Evolutionary conservation across 2,888 invertebrate species (phyloP), one percentile per base, ranked within the genome.

Genomic region (Tupiocoris notatus): DNA sequence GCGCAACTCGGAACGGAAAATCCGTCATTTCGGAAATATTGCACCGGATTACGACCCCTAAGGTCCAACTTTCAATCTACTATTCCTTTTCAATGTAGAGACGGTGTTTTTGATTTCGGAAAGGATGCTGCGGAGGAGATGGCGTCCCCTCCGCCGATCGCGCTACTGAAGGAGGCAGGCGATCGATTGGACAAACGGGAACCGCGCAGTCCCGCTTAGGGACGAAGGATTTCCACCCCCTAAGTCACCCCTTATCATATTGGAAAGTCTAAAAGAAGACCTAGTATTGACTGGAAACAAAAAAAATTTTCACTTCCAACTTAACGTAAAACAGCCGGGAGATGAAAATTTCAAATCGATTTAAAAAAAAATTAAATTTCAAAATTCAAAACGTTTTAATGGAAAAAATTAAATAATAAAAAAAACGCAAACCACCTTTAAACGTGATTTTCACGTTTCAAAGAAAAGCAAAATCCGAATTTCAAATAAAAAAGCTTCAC

Each of bases 111-210:
- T 39, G 70, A 70, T 70, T 64, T 68, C 39, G 2, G 67, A 61
- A 25, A 25, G 21, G 39, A 65, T 25, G n/a, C 22, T 21, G 22
- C 21, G 67, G 22, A 39, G 12, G 39, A 39, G 59, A 73, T 54
- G 17, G 39, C 21, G 21, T n/a, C 39, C 24, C 61, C 65, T 12
- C 21, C 24, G 39, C 12, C 65, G 21, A 16, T n/a, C n/a, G n/a
- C n/a, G n/a, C 62, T 22, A 54, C 63, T 18, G 57, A 22, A 23
- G 25, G 65, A 39, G 56, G 25, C 57, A 66, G 63, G 63, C 66
- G 76, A 77, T 79, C 79, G 79, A 79, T 79, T 79, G 77, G 58
- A 64, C 64, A 77, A 79, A 79, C 79, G 76, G 79, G 78, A 79
- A 79, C 76, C 77, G 77, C 77, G 77, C 79, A 77, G 61, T 57